Evolutionary conservation across 1,140 invertebrate species (phyloP).

Genomic region (Leptinotarsa defecta): DNA sequence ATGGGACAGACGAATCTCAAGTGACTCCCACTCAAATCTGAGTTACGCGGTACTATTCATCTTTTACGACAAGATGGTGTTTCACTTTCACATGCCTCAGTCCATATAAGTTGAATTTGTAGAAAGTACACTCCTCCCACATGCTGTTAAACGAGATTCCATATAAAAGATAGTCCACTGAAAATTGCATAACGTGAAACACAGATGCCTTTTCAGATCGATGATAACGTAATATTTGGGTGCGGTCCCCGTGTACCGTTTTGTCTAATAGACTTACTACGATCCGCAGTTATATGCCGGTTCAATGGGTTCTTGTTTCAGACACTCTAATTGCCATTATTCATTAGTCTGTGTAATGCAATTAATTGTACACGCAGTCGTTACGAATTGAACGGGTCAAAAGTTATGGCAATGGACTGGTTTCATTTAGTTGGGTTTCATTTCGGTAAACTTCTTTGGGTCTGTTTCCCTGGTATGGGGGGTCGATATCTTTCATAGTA

Average conservation of each 20-base stretch:
- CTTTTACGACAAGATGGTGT: background rate
- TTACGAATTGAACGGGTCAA: too few species aligned
- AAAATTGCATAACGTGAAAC: conserved; percentile 13
- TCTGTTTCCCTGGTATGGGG: too few species aligned
- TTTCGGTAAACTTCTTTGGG: too few species aligned
- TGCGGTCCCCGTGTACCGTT: conserved; percentile 6
- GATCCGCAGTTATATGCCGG: background rate
- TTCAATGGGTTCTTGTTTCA: background rate
- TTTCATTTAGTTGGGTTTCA: too few species aligned
- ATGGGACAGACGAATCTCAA: too few species aligned
- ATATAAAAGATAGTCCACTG: conserved; percentile 7
- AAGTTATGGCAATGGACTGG: too few species aligned
- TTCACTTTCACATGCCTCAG: conserved; percentile 15
- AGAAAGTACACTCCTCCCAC: conserved; percentile 16
- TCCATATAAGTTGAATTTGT: conserved; percentile 17
- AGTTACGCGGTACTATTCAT: too few species aligned
- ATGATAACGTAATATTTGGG: conserved; percentile 19
- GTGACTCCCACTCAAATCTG: too few species aligned
- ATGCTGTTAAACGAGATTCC: conserved; percentile 16
- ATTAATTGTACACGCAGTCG: too few species aligned
- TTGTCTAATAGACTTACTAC: background rate
- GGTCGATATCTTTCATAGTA: too few species aligned
- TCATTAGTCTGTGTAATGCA: too few species aligned
- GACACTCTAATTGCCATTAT: background rate
- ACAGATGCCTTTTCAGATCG: conserved; percentile 20